A percentile compares a stretch with the other conserved stretches of the same genome.
Conservation (phyloP, 1,140 invertebrate species). For the Caenorhabditis briggsae region DNA sequence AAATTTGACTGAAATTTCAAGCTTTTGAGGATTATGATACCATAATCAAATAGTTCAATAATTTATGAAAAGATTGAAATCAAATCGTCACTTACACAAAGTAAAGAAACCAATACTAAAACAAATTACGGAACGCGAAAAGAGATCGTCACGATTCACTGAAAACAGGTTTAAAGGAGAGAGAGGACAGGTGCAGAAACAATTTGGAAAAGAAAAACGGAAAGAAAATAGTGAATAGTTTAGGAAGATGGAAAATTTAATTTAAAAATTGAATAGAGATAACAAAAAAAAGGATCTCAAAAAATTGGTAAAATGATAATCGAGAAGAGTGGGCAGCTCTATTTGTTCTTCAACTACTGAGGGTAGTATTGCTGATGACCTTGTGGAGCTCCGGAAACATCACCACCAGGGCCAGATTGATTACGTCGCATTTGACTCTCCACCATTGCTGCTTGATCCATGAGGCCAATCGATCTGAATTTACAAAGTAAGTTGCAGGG, state of each 20-base stretch:
- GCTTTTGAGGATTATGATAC: not conserved
- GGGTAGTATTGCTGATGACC: not conserved
- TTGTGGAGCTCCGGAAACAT: not conserved
- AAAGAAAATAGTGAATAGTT: not conserved
- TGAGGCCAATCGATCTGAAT: slow-evolving; percentile 87
- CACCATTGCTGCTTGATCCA: slow-evolving; percentile 89
- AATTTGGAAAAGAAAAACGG: not conserved
- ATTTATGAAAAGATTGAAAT: not conserved
- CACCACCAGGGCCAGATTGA: slow-evolving; percentile 1
- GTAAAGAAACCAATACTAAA: not conserved
- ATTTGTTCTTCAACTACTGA: not conserved
- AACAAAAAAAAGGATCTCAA: too few relatives aligned
- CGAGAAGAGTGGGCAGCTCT: too few relatives aligned
- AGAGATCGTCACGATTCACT: slow-evolving; percentile 37
- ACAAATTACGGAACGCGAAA: slow-evolving; percentile 37
- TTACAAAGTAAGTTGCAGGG: not conserved
- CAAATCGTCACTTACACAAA: not conserved
- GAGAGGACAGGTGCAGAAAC: too few relatives aligned
- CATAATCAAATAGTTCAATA: not conserved
- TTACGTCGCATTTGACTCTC: slow-evolving; percentile 84
- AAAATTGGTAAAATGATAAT: too few relatives aligned
- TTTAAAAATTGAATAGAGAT: not conserved
- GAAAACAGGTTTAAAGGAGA: slow-evolving; percentile 2
- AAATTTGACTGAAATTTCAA: not conserved
- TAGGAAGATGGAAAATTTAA: not conserved